A percentile compares a stretch with the other conserved stretches of the same genome.
Conservation (phyloP, 1,140 invertebrate species). For the Zaprionus camerounensis region DNA sequence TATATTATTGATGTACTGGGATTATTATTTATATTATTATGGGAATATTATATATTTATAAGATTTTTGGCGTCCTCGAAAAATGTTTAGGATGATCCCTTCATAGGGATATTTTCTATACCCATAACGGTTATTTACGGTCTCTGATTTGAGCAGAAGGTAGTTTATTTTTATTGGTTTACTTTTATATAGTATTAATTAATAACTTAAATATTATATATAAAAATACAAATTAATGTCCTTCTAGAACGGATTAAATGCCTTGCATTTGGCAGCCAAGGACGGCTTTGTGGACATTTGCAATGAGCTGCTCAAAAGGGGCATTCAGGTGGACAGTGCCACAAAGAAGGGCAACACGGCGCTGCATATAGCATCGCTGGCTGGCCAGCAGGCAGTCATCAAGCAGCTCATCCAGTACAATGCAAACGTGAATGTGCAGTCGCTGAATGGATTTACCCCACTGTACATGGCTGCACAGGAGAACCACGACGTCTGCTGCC, state of each 20-base stretch:
- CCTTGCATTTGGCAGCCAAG: conserved; percentile 98
- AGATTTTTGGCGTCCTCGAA: too few species aligned
- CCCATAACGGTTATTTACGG: too few species aligned
- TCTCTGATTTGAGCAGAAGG: too few species aligned
- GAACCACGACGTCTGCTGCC: conserved; percentile 97
- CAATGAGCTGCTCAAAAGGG: conserved; percentile 94
- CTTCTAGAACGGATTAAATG: conserved; percentile 97
- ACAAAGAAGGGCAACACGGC: conserved; percentile 99
- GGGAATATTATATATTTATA: too few species aligned
- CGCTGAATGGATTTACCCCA: conserved; percentile 98
- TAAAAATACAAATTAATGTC: background rate
- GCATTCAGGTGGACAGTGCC: conserved; percentile 97
- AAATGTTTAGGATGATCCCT: too few species aligned
- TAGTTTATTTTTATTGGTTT: too few species aligned
- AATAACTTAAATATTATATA: too few species aligned
- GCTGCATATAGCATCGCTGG: conserved; percentile 99
- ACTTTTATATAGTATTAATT: too few species aligned
- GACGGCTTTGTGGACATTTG: conserved; percentile 98
- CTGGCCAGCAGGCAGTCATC: conserved; percentile 98
- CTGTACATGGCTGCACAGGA: conserved; percentile 99
- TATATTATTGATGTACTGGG: too few species aligned
- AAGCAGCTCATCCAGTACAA: conserved; percentile 94
- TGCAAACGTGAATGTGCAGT: conserved; percentile 98
- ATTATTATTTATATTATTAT: too few species aligned
- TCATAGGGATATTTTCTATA: too few species aligned